phyloP scores from a whole-genome alignment of 2,113 vertebrate genomes.

The Astatotilapia flaviijosephi region DNA sequence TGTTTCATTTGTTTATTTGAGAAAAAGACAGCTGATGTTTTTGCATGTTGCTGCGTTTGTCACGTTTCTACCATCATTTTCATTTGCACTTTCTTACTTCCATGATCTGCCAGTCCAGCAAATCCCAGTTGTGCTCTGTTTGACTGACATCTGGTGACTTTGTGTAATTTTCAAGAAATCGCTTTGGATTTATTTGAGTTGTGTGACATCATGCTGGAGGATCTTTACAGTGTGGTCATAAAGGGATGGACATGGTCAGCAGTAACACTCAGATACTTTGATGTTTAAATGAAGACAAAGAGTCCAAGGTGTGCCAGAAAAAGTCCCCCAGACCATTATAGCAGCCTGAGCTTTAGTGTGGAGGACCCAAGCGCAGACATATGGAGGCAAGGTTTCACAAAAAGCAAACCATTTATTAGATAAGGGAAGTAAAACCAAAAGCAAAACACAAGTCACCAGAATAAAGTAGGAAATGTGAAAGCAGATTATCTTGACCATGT shows the following conservation, averaged over 20 bases:
- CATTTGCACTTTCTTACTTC: accelerated
- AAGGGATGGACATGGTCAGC: background rate
- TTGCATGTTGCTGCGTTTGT: background rate
- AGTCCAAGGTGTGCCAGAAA: background rate
- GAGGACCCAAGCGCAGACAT: background rate
- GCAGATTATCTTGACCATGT: background rate
- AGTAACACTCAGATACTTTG: background rate
- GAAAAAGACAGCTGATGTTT: background rate
- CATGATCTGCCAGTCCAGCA: background rate
- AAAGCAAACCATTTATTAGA: background rate
- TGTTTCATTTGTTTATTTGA: background rate
- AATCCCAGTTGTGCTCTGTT: background rate
- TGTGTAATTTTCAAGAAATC: background rate
- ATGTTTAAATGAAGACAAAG: background rate
- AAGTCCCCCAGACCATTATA: background rate
- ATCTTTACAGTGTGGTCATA: background rate
- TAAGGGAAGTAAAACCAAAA: background rate
- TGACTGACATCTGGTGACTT: background rate
- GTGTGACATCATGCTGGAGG: background rate
- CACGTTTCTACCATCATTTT: background rate
- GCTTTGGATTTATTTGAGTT: background rate
- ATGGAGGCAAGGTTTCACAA: background rate
- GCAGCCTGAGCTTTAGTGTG: background rate
- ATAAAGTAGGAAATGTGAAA: background rate
- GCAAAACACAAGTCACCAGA: background rate